phyloP scores from a whole-genome alignment of 2,888 invertebrate genomes.

The Lottia scabra region DNA sequence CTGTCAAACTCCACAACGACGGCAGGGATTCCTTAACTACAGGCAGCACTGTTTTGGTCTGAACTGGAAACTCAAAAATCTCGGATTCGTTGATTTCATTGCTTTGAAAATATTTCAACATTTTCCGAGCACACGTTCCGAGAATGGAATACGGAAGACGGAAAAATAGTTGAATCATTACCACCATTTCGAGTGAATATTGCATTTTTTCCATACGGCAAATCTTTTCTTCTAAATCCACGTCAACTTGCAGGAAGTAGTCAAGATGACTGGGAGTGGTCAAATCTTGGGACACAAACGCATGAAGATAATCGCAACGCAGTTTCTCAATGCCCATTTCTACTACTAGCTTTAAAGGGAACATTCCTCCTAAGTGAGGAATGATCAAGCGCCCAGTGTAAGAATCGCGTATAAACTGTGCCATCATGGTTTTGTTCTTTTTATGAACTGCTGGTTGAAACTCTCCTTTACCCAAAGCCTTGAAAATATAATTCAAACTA shows the following conservation, averaged over 20 bases:
- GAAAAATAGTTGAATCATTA: constrained; percentile 49
- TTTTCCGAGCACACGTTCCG: constrained; percentile 39
- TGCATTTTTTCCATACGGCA: constrained; percentile 47
- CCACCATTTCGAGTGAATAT: constrained; percentile 51
- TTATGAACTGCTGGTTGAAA: constrained; percentile 54
- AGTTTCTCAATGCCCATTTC: constrained; percentile 62
- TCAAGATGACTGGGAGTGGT: constrained; percentile 41
- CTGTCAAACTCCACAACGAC: constrained; percentile 40
- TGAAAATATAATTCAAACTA: constrained; percentile 43
- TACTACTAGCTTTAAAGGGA: constrained; percentile 51
- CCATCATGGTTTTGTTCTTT: constrained; percentile 56
- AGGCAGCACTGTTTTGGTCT: constrained; percentile 34
- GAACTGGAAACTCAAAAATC: constrained; percentile 44
- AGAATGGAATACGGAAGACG: constrained; percentile 44
- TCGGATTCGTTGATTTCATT: constrained; percentile 31
- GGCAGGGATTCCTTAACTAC: constrained; percentile 38
- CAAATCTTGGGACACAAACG: constrained; percentile 51
- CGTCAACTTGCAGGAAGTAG: constrained; percentile 32
- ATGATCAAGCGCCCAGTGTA: constrained; percentile 48
- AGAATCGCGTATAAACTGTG: constrained; percentile 55
- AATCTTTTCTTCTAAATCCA: constrained; percentile 37
- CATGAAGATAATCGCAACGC: constrained; percentile 48
- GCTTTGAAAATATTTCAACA: constrained; percentile 47
- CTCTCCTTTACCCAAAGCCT: constrained; percentile 45
- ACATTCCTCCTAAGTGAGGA: constrained; percentile 44